Evolutionary conservation across 2,113 vertebrate species (phyloP).

Genomic region (Malurus cyaneus): DNA sequence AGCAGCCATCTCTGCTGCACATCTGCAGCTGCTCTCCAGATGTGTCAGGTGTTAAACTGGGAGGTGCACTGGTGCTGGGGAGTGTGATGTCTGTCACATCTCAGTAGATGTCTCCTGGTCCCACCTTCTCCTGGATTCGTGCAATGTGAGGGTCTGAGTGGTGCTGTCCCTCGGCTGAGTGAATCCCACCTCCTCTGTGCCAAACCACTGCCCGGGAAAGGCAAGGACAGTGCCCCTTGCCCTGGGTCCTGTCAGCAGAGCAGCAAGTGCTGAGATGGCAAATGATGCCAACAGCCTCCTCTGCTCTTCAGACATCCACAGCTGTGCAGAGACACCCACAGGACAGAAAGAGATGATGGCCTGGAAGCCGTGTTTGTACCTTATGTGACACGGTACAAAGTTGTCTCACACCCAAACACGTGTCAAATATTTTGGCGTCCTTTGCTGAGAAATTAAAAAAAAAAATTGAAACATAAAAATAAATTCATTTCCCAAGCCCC

Average conservation of each 20-base stretch:
- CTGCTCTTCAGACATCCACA: neutral
- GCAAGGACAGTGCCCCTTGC: neutral
- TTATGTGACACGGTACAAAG: neutral
- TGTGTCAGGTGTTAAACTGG: neutral
- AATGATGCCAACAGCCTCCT: neutral
- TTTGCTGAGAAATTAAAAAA: neutral
- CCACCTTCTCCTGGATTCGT: neutral
- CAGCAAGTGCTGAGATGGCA: neutral
- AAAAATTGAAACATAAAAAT: neutral
- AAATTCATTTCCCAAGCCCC: neutral
- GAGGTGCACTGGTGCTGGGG: neutral
- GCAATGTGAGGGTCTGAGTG: rapidly evolving
- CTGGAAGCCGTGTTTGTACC: neutral
- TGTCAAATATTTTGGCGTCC: neutral
- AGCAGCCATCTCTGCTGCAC: neutral
- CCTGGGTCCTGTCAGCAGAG: neutral
- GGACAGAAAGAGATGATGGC: neutral
- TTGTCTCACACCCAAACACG: neutral
- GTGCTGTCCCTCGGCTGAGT: neutral
- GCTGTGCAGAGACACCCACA: neutral
- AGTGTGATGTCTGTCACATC: rapidly evolving
- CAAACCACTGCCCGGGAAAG: neutral
- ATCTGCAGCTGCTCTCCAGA: neutral
- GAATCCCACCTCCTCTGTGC: neutral
- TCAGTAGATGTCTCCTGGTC: neutral